A percentile compares a stretch with the other conserved stretches of the same genome.
phyloP scores from a whole-genome alignment of 2,113 vertebrate genomes.

The Gopherus evgoodei region DNA sequence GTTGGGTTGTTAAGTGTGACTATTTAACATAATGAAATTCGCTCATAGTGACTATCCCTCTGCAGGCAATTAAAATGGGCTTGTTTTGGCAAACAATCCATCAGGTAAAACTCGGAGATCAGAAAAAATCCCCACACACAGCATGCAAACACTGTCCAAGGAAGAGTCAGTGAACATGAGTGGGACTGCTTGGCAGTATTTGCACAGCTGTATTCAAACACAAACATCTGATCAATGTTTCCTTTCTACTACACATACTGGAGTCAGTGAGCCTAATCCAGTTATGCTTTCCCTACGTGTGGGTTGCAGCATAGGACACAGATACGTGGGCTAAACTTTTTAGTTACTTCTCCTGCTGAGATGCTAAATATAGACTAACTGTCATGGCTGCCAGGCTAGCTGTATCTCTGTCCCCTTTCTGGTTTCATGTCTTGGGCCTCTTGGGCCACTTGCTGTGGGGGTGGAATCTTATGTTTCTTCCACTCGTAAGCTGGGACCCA shows the following conservation, averaged over 20 bases:
- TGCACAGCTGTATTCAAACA: background rate
- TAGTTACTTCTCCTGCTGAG: too few species aligned
- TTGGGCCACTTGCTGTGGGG: background rate
- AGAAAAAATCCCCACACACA: background rate
- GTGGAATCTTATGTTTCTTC: background rate
- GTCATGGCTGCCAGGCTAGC: background rate
- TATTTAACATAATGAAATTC: background rate
- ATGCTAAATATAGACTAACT: background rate
- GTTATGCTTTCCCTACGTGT: too few species aligned
- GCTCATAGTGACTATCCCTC: background rate
- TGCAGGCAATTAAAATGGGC: background rate
- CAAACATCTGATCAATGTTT: background rate
- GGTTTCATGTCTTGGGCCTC: background rate
- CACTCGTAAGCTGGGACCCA: background rate
- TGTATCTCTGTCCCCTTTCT: background rate
- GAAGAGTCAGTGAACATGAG: background rate
- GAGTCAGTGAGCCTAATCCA: background rate
- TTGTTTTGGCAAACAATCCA: background rate
- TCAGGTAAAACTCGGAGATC: background rate
- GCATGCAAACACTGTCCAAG: background rate
- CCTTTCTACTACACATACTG: background rate
- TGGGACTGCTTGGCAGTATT: background rate
- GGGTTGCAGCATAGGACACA: background rate
- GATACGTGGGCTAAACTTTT: background rate
- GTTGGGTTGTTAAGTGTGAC: background rate